A percentile compares a stretch with the other conserved stretches of the same genome.
phyloP scores from a whole-genome alignment of 30 jellyfish, hydroid and myxozoan genomes.

The Pelagia noctiluca region DNA sequence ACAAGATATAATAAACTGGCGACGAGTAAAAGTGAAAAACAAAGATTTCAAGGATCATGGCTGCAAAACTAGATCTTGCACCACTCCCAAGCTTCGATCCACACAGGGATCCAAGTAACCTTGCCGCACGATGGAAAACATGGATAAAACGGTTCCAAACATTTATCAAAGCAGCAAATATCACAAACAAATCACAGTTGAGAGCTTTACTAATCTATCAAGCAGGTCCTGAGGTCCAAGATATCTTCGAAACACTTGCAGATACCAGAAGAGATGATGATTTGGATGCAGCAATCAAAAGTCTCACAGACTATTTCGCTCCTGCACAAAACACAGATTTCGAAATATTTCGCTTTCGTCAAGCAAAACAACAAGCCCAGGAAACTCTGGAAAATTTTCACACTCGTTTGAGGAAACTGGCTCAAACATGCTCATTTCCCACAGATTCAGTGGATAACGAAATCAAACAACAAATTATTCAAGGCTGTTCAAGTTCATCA shows the following conservation, averaged over 20 bases:
- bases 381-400: constrained; percentile 14
- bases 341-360: constrained; percentile 27
- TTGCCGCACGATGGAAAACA: not conserved
- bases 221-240: constrained; percentile 22
- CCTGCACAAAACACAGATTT: constrained; percentile 31
- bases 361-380: constrained; percentile 35
- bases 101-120: constrained; percentile 2
- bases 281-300: not conserved
- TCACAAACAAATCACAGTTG: not conserved
- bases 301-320: constrained; percentile 23
- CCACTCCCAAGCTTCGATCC: constrained; percentile 18
- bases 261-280: constrained; percentile 31
- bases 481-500: constrained; percentile 12
- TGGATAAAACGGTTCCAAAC: constrained; percentile 25
- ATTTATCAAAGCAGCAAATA: constrained; percentile 9
- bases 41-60: not conserved
- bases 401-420: constrained; percentile 10
- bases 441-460: not conserved
- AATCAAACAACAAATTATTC: constrained; percentile 3
- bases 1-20: constrained; percentile 10
- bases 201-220: constrained; percentile 17
- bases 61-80: constrained; percentile 16
- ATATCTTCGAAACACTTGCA: not conserved
- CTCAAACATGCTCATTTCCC: constrained; percentile 9
- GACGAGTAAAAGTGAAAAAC: constrained; percentile 7